Evolutionary conservation across 2,797 vertebrate genomes (phyloP).

Genomic region (Sebastes glaucus): DNA sequence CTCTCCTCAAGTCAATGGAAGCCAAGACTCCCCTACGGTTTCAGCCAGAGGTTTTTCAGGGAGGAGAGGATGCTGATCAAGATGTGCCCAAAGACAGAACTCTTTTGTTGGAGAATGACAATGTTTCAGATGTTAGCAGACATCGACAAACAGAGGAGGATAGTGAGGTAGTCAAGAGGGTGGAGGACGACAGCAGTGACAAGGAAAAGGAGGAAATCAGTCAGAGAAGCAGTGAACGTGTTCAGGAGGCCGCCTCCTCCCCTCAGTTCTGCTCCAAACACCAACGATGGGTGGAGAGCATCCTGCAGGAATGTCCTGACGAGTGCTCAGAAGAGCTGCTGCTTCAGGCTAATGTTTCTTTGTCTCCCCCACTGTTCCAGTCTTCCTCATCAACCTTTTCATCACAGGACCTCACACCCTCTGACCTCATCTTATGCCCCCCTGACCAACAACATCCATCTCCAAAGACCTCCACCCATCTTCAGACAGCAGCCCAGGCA

Average conservation of each 20-base stretch:
- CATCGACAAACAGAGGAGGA: not conserved
- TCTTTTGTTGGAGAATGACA: not conserved
- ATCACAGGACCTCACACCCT: conserved; percentile 69
- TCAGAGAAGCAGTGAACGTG: not conserved
- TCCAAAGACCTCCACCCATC: not conserved
- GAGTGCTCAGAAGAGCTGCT: conserved; percentile 49
- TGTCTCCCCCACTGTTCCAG: conserved; percentile 33
- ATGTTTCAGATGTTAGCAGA: not conserved
- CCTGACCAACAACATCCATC: not conserved
- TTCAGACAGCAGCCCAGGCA: not conserved
- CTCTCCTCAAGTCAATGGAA: not conserved
- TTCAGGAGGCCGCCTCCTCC: not conserved
- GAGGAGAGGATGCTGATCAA: not conserved
- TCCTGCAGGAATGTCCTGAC: conserved; percentile 76
- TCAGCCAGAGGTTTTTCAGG: not conserved
- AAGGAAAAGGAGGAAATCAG: not conserved
- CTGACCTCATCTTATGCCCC: conserved; percentile 32
- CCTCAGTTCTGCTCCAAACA: conserved; percentile 81
- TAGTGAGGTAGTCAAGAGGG: not conserved
- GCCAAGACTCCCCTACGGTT: not conserved
- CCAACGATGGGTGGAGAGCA: conserved; percentile 77
- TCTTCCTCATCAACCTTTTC: conserved; percentile 54
- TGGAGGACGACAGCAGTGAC: not conserved
- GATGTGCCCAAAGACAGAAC: not conserved
- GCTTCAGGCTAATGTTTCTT: not conserved